Conservation (phyloP, 2,113 vertebrate species). For the Platichthys flesus region DNA sequence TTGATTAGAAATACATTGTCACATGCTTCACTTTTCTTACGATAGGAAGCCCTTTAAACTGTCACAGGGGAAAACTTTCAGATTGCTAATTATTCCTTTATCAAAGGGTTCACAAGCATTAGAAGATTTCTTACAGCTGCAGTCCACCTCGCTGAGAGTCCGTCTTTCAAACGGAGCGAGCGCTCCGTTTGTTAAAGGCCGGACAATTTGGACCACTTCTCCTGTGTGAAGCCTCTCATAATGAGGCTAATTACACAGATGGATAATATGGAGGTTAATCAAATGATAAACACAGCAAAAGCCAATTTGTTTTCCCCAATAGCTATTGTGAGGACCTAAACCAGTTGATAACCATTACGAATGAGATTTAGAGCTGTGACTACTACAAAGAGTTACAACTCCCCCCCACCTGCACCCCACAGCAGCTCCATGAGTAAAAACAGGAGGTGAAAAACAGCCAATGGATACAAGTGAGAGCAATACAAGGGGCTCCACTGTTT, state of each 20-base stretch:
- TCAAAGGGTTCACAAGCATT: background rate
- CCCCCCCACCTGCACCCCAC: constrained; percentile 23
- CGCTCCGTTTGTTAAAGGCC: constrained; percentile 24
- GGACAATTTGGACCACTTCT: constrained; percentile 34
- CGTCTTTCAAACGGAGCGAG: background rate
- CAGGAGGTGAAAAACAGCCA: constrained; percentile 2
- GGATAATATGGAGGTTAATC: constrained; percentile 77
- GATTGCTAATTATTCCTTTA: constrained; percentile 15
- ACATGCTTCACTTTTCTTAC: background rate
- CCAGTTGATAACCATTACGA: constrained; percentile 80
- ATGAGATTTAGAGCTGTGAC: constrained; percentile 77
- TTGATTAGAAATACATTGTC: background rate
- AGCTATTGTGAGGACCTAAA: constrained; percentile 76
- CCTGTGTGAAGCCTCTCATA: constrained; percentile 59
- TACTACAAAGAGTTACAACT: constrained; percentile 70
- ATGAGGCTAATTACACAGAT: constrained; percentile 77
- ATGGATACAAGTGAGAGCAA: background rate
- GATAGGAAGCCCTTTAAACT: background rate
- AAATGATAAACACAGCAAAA: constrained; percentile 77
- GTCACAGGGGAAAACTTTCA: background rate
- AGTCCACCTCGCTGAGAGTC: constrained; percentile 1
- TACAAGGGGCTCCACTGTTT: constrained; percentile 24
- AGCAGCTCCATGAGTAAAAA: constrained; percentile 48
- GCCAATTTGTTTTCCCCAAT: constrained; percentile 80
- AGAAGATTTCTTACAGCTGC: background rate